A percentile compares a stretch with the other conserved stretches of the same genome.
Conservation (phyloP, 2,797 vertebrate species). For the Melanotaenia maccullochi region DNA sequence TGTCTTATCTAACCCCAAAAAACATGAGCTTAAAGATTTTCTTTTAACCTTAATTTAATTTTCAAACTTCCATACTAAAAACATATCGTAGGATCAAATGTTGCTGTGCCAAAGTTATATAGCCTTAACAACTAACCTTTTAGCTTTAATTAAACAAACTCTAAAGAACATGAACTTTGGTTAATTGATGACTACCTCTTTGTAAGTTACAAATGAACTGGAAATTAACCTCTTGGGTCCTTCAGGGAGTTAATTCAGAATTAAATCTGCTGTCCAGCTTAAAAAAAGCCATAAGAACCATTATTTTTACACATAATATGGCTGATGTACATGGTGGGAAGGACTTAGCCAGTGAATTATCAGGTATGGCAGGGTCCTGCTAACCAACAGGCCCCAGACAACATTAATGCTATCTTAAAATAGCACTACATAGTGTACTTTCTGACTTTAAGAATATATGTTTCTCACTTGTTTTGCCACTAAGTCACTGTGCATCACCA, state of each 20-base stretch:
- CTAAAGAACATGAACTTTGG: conserved; percentile 36
- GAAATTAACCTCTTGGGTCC: conserved; percentile 48
- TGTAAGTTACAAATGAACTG: conserved; percentile 36
- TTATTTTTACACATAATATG: not conserved
- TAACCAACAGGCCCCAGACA: conserved; percentile 3
- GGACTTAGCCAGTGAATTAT: conserved; percentile 8
- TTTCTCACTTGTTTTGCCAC: too few relatives aligned
- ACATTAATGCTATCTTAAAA: conserved; percentile 7
- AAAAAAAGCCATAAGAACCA: not conserved
- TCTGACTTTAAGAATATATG: too few relatives aligned
- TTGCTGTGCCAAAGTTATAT: conserved; percentile 13
- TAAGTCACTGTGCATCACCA: too few relatives aligned
- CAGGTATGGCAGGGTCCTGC: not conserved
- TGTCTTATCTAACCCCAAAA: not conserved
- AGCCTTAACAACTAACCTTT: conserved; percentile 46
- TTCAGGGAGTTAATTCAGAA: conserved; percentile 10
- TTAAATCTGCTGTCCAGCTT: conserved; percentile 1
- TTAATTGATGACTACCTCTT: conserved; percentile 55
- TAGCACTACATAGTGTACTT: too few relatives aligned
- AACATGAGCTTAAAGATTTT: not conserved
- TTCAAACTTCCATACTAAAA: conserved; percentile 9
- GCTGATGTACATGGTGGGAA: not conserved
- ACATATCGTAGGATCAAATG: conserved; percentile 6
- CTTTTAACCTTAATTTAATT: conserved; percentile 13
- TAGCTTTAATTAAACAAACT: conserved; percentile 52